Evolutionary conservation across 2,888 invertebrate species (phyloP).

Genomic region (Drosophila picticornis): DNA sequence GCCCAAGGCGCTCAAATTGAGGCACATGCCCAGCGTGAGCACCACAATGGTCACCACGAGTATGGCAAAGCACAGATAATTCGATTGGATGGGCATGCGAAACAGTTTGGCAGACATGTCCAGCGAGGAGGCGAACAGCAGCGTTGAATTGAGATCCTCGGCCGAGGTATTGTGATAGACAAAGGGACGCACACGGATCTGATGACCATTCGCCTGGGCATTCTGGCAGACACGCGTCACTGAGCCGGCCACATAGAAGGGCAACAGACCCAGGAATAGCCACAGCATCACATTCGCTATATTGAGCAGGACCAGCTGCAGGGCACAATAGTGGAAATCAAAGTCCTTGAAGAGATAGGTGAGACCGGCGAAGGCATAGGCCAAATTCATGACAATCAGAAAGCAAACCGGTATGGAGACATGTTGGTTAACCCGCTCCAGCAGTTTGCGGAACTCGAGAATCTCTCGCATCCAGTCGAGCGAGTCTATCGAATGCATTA

Average conservation of each 20-base stretch:
- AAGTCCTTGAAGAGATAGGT: constrained; percentile 89
- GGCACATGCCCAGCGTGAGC: constrained; percentile 90
- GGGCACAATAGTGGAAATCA: constrained; percentile 86
- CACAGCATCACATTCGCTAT: constrained; percentile 87
- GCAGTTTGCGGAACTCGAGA: constrained; percentile 91
- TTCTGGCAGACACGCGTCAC: constrained; percentile 90
- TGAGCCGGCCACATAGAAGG: constrained; percentile 89
- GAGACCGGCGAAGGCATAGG: constrained; percentile 90
- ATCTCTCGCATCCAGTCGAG: constrained; percentile 94
- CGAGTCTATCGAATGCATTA: constrained; percentile 90
- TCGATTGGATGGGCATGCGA: constrained; percentile 90
- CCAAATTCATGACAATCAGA: constrained; percentile 90
- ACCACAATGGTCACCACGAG: constrained; percentile 87
- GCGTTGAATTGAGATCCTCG: constrained; percentile 91
- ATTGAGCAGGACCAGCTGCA: constrained; percentile 88
- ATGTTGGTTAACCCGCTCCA: constrained; percentile 91
- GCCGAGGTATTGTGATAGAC: constrained; percentile 92
- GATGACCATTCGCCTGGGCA: constrained; percentile 91
- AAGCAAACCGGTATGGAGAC: constrained; percentile 91
- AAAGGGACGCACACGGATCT: constrained; percentile 91
- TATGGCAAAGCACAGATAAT: constrained; percentile 88
- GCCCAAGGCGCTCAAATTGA: constrained; percentile 79
- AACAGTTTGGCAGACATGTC: constrained; percentile 91
- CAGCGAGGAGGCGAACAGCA: constrained; percentile 91
- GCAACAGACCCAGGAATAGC: constrained; percentile 81